A percentile compares a stretch with the other conserved stretches of the same genome.
phyloP scores from a whole-genome alignment of 2,113 vertebrate genomes.

The Trematocara variabile region DNA sequence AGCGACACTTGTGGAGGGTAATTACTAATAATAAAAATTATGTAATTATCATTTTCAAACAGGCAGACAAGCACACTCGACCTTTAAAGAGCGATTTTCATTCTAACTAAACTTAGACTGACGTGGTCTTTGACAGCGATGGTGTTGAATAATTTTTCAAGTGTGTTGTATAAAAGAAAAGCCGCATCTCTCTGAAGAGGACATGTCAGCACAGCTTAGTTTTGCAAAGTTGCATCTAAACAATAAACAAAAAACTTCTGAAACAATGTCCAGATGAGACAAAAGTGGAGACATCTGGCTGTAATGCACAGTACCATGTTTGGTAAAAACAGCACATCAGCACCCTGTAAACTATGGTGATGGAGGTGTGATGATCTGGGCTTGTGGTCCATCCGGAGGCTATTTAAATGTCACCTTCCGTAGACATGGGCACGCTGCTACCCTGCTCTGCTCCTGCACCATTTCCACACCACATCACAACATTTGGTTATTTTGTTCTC shows the following conservation, averaged over 20 bases:
- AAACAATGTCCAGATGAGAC: not conserved
- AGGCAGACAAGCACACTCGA: not conserved
- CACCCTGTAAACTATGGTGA: not conserved
- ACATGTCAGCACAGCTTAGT: not conserved
- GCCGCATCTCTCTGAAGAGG: not conserved
- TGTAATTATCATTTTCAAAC: not conserved
- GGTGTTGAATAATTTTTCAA: not conserved
- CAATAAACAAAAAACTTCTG: not conserved
- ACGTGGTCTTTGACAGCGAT: not conserved
- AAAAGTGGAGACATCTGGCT: not conserved
- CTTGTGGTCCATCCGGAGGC: not conserved
- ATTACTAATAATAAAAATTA: not conserved
- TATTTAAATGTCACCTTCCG: not conserved
- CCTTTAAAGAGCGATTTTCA: not conserved
- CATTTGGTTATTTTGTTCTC: not conserved
- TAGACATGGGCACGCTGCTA: not conserved
- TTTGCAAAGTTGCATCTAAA: not conserved
- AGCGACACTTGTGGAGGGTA: not conserved
- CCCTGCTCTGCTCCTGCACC: not conserved
- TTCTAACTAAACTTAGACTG: not conserved
- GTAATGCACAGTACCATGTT: not conserved
- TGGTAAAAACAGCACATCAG: not conserved
- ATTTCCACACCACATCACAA: not conserved
- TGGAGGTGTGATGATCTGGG: not conserved
- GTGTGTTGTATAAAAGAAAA: not conserved